Conservation (phyloP, 2,797 vertebrate genomes). For the Parauchenoglanis ngamensis region DNA sequence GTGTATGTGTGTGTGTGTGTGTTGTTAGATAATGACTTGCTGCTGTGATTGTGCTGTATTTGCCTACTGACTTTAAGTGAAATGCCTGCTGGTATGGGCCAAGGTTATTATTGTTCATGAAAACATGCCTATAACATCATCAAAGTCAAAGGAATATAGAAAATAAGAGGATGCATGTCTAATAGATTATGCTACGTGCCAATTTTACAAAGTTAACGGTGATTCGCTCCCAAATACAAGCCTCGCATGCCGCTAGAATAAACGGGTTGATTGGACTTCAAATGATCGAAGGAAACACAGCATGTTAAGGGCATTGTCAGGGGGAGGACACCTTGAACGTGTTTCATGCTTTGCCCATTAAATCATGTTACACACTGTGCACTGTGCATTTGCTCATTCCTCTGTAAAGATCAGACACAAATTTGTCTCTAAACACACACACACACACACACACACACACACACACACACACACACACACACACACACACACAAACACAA, state of each 20-base stretch:
- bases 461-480: not conserved
- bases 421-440: slow-evolving; percentile 1
- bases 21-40: slow-evolving; percentile 18
- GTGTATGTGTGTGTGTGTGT: slow-evolving; percentile 27
- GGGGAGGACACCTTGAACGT: slow-evolving; percentile 28
- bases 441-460: no score
- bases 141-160: slow-evolving; percentile 22
- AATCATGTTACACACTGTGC: slow-evolving; percentile 33
- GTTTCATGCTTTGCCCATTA: slow-evolving; percentile 32
- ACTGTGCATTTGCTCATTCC: slow-evolving; percentile 1
- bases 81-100: slow-evolving; percentile 23
- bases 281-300: slow-evolving; percentile 12
- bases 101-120: slow-evolving; percentile 29
- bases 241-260: not conserved
- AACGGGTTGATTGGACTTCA: slow-evolving; percentile 26
- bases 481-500: not conserved
- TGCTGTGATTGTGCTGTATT: slow-evolving; percentile 21
- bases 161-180: slow-evolving; percentile 19
- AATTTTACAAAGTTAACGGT: slow-evolving; percentile 18
- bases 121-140: slow-evolving; percentile 24
- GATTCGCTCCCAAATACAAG: slow-evolving; percentile 10
- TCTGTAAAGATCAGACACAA: slow-evolving; percentile 19
- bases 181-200: slow-evolving; percentile 20
- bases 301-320: slow-evolving; percentile 22
- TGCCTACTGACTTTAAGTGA: slow-evolving; percentile 29